phyloP scores from a whole-genome alignment of 1,140 invertebrate genomes.

The Aphidius ervi region DNA sequence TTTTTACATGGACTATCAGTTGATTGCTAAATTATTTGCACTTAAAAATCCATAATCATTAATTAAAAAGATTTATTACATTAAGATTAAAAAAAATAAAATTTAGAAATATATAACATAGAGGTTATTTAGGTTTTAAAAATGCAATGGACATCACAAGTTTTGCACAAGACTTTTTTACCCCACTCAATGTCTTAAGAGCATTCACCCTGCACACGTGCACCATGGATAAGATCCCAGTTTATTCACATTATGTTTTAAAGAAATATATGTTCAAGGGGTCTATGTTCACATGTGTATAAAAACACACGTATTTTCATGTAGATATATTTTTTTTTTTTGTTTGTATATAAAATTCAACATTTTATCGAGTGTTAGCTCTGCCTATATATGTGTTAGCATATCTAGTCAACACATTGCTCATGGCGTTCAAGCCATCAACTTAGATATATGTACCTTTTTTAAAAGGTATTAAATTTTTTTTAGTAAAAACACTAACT shows the following conservation, averaged over 20 bases:
- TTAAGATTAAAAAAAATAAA: neutral
- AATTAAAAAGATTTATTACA: neutral
- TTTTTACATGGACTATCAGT: no score
- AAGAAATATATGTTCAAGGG: slow-evolving; percentile 30
- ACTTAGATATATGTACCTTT: no score
- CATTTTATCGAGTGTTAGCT: neutral
- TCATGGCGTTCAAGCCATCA: slow-evolving; percentile 35
- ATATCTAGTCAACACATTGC: slow-evolving; percentile 40
- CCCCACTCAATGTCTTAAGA: slow-evolving; percentile 21
- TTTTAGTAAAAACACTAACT: no score
- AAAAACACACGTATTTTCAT: neutral
- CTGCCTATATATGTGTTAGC: slow-evolving; percentile 26
- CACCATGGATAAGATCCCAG: slow-evolving; percentile 37
- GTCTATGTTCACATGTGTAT: slow-evolving; percentile 12
- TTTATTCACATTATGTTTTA: slow-evolving; percentile 38
- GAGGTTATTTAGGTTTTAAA: no score
- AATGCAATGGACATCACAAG: no score
- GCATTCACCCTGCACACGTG: slow-evolving; percentile 39
- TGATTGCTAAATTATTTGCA: no score
- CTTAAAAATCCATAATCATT: no score
- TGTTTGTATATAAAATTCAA: neutral
- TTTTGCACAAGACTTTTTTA: no score
- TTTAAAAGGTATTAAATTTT: no score
- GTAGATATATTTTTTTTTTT: no score
- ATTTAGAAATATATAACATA: no score